phyloP scores from a whole-genome alignment of 2,888 invertebrate genomes.

The Prenolepis imparis region DNA sequence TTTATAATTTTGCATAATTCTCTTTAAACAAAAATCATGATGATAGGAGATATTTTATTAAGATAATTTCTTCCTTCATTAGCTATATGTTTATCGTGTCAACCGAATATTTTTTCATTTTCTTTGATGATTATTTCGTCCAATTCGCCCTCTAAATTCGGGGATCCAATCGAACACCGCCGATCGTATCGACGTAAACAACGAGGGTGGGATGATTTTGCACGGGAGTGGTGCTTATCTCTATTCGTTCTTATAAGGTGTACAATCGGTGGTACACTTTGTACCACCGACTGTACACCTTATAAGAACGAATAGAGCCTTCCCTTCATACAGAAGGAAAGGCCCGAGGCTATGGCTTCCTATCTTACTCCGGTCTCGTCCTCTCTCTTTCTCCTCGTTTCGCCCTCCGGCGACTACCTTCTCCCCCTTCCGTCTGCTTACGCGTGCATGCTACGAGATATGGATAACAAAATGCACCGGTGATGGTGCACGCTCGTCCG shows the following conservation, averaged over 20 bases:
- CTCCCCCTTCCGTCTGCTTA: slow-evolving; percentile 67
- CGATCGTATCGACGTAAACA: slow-evolving; percentile 64
- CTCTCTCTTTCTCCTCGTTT: slow-evolving; percentile 72
- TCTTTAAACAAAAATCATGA: neutral
- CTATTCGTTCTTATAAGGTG: no score
- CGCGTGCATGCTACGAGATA: slow-evolving; percentile 78
- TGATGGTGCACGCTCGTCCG: slow-evolving; percentile 62
- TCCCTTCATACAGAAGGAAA: slow-evolving; percentile 77
- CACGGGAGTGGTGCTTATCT: slow-evolving; percentile 53
- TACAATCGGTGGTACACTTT: no score
- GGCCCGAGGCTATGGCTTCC: slow-evolving; percentile 83
- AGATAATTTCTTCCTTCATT: neutral
- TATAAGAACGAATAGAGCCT: slow-evolving; percentile 64
- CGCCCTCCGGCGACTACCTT: slow-evolving; percentile 55
- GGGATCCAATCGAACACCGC: slow-evolving; percentile 12
- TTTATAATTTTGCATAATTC: neutral
- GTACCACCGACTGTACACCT: slow-evolving; percentile 77
- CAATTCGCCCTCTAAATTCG: neutral
- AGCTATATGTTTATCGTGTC: neutral
- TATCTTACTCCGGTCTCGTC: slow-evolving; percentile 79
- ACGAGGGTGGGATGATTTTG: slow-evolving; percentile 52
- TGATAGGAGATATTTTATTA: no score
- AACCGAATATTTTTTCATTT: neutral
- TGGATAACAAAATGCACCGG: slow-evolving; percentile 80
- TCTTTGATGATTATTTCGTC: neutral